Percentiles rank a stretch among this genome's conserved stretches.
Conservation (phyloP, 2,888 invertebrate genomes). For the Dicyrtoma fusca region DNA sequence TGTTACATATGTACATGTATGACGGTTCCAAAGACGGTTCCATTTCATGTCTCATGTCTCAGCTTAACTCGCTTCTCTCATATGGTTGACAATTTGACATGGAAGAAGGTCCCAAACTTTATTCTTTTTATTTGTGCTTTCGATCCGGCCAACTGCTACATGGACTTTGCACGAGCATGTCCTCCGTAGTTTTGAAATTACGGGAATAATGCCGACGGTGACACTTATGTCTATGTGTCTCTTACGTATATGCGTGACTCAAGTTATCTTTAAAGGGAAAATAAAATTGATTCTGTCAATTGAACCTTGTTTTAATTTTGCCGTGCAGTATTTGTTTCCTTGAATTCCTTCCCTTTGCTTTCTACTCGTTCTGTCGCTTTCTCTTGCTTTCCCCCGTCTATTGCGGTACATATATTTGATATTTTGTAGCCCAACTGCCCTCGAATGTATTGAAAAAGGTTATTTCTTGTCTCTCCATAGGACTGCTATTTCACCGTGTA, state of each 20-base stretch:
- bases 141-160: slow-evolving; percentile 2
- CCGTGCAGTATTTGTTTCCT: not conserved
- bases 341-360: not conserved
- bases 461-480: slow-evolving; percentile 27
- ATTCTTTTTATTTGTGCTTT: slow-evolving; percentile 20
- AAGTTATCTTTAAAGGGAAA: slow-evolving; percentile 23
- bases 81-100: slow-evolving; percentile 23
- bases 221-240: not conserved
- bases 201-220: too few relatives aligned
- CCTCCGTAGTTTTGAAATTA: too few relatives aligned
- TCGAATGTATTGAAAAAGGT: not conserved
- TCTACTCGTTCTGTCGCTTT: not conserved
- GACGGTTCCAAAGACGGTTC: slow-evolving; percentile 14
- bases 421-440: not conserved
- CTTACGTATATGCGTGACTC: slow-evolving; percentile 13
- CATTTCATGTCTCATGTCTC: not conserved
- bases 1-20: too few relatives aligned
- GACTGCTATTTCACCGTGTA: slow-evolving; percentile 69
- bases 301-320: slow-evolving; percentile 25
- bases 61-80: not conserved
- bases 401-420: not conserved
- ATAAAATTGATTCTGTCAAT: slow-evolving; percentile 30
- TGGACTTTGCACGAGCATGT: too few relatives aligned
- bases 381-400: not conserved
- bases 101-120: slow-evolving; percentile 18